Evolutionary conservation across 2,113 vertebrate genomes (phyloP), one percentile per base, ranked within the genome.

Genomic region (Casuarius casuarius): DNA sequence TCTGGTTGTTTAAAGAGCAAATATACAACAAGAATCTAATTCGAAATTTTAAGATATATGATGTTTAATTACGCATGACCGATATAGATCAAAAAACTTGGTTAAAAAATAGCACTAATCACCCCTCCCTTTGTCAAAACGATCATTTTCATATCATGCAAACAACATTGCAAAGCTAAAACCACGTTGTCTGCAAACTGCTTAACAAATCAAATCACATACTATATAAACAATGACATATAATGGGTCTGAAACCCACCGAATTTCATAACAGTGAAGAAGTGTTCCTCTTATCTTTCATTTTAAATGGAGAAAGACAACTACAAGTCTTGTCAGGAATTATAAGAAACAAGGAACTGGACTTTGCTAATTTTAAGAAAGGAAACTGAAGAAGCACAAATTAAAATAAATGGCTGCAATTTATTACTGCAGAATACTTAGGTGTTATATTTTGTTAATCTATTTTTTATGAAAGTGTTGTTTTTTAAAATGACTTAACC

Each of bases 61-160:
- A 65, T 71, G 15, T 5, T 5, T 77, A 84, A 76, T 13, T 66
- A 35, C 10, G 85, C 6, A 6, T 22, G 17, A 74, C 8, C 38
- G 8, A 76, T 61, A n/a, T 0, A 46, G 4, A 40, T 66, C 1
- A 18, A 49, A 71, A 67, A 42, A 54, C 22, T 0, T 1, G 0
- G 0, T 48, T 85, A 33, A 63, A 25, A 46, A 33, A 33, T 44
- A 1, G 0, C 21, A 83, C 72, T 76, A 86, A 62, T 80, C 83
- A 33, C 8, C 26, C 12, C 35, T 19, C 48, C 22, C 9, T 35
- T 44, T 2, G 0, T 38, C 46, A 68, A 92, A 90, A 4, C 6
- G 1, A 59, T 68, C 0, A 12, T 78, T 93, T 89, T 90, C 11
- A 67, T 6, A 44, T 65, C 44, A 40, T 0, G 1, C 56, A 48